Evolutionary conservation across 1,140 invertebrate genomes (phyloP).

Genomic region (Bombus soroeensis): DNA sequence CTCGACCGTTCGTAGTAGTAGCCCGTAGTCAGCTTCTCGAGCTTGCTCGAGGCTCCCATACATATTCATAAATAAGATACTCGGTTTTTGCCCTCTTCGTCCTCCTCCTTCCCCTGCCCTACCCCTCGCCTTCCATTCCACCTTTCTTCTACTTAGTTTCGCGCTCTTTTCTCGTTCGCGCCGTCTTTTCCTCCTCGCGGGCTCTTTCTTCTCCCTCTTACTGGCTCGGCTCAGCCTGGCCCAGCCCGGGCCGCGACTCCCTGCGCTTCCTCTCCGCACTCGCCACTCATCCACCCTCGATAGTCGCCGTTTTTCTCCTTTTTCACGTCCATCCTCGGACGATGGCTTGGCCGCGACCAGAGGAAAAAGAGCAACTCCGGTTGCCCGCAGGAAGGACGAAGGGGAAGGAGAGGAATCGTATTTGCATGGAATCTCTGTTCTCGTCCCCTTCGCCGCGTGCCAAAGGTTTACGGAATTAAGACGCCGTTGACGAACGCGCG

Average conservation of each 20-base stretch:
- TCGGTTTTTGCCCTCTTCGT: constrained; percentile 47
- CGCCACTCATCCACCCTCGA: background rate
- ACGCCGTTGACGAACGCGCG: constrained; percentile 68
- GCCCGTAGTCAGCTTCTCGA: constrained; percentile 45
- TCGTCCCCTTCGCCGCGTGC: constrained; percentile 35
- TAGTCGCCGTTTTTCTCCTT: background rate
- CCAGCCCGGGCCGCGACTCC: background rate
- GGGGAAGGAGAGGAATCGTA: constrained; percentile 44
- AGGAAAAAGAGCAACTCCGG: constrained; percentile 16
- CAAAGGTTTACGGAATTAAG: constrained; percentile 69
- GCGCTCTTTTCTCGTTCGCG: constrained; percentile 18
- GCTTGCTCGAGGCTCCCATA: constrained; percentile 48
- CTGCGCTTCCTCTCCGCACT: background rate
- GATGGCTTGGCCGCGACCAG: background rate
- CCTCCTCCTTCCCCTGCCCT: background rate
- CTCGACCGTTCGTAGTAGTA: constrained; percentile 6
- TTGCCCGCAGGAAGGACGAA: background rate
- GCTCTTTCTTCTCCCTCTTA: background rate
- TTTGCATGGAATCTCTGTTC: constrained; percentile 69
- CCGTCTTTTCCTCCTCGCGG: background rate
- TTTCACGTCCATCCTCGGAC: background rate
- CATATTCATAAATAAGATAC: constrained; percentile 76
- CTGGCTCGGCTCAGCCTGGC: background rate
- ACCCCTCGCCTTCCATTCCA: background rate
- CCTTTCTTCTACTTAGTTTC: background rate